Evolutionary conservation across 2,797 vertebrate genomes (phyloP).

Genomic region (Sus cebifrons): DNA sequence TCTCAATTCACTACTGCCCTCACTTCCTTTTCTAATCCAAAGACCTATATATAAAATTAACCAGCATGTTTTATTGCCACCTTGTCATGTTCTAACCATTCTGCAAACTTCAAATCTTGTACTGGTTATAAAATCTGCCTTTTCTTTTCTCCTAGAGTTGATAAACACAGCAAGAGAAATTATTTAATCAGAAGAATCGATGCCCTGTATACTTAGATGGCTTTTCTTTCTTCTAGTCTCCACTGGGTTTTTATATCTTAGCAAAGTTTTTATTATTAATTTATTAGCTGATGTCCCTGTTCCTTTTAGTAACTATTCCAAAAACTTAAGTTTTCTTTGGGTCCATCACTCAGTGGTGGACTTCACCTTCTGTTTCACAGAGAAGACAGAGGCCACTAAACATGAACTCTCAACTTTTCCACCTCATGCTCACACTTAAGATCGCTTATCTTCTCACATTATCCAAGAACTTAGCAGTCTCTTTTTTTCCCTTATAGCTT

Average conservation of each 20-base stretch:
- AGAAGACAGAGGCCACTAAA: background rate
- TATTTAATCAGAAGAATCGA: background rate
- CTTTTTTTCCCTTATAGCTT: background rate
- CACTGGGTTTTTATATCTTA: constrained; percentile 8
- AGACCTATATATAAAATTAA: background rate
- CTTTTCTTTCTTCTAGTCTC: constrained; percentile 34
- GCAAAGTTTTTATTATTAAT: constrained; percentile 23
- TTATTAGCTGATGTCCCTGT: background rate
- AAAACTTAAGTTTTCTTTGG: constrained; percentile 21
- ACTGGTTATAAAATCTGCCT: constrained; percentile 33
- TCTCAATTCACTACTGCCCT: background rate
- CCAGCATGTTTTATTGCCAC: background rate
- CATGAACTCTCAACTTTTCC: background rate
- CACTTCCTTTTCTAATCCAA: background rate
- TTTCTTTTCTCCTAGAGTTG: constrained; percentile 21
- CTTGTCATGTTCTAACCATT: background rate
- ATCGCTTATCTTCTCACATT: background rate
- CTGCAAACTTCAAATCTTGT: constrained; percentile 47
- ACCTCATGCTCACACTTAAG: background rate
- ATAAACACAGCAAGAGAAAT: constrained; percentile 30
- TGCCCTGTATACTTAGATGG: background rate
- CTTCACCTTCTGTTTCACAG: constrained; percentile 17
- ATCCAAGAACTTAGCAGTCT: background rate
- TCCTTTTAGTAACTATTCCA: constrained; percentile 5
- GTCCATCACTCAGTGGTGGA: background rate